Percentiles rank a stretch among this genome's conserved stretches.
These are phyloP conservation scores for Seira musarum DNA, from an alignment of 2,888 invertebrate genomes.

Conservation along the genomic window DNA sequence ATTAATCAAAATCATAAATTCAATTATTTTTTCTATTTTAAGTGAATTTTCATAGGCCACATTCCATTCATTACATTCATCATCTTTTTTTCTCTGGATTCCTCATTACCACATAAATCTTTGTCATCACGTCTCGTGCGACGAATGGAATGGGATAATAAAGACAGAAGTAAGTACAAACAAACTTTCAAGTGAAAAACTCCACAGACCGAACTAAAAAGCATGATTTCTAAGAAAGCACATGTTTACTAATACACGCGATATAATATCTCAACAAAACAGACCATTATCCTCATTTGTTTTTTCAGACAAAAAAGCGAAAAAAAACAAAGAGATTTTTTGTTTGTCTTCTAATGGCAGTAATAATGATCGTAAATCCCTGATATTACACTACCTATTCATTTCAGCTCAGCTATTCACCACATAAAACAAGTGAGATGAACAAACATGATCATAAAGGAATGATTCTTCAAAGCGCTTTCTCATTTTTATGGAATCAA, in stretches of 20 bases:
- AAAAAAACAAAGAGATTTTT: background rate
- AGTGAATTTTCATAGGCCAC: background rate
- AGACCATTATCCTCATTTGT: no score
- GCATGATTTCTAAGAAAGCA: slow-evolving; percentile 46
- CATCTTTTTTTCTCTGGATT: background rate
- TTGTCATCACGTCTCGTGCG: slow-evolving; percentile 54
- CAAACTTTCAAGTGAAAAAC: background rate
- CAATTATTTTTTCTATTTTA: background rate
- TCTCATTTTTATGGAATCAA: no score
- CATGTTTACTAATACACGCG: no score
- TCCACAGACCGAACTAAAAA: background rate
- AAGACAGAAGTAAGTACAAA: no score
- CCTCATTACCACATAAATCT: slow-evolving; percentile 33
- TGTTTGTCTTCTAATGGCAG: background rate
- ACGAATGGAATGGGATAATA: slow-evolving; percentile 16
- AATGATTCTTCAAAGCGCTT: no score
- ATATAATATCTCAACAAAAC: no score
- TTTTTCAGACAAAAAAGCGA: slow-evolving; percentile 22
- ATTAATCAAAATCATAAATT: no score
- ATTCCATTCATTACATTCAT: slow-evolving; percentile 19
- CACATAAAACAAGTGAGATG: no score
- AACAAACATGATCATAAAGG: no score
- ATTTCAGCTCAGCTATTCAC: no score
- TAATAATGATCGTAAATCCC: no score
- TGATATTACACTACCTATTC: no score